Evolutionary conservation across 2,113 vertebrate genomes (phyloP).

Genomic region (Notechis scutatus): DNA sequence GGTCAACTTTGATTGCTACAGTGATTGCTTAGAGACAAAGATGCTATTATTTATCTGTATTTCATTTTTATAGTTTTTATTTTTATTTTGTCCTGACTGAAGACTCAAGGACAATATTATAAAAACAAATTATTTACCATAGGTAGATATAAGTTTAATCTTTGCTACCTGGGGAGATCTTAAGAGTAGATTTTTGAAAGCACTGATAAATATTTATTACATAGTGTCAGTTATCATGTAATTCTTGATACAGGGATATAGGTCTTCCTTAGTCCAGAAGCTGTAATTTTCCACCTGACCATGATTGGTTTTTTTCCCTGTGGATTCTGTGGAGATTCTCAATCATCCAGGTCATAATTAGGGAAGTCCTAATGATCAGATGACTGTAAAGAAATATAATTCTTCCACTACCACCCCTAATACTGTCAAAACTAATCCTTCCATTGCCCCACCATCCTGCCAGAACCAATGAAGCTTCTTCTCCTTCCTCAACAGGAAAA

Average conservation of each 20-base stretch:
- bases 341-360: neutral
- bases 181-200: neutral
- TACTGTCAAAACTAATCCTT: neutral
- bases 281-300: neutral
- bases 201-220: neutral
- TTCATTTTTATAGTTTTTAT: neutral
- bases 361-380: neutral
- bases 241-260: neutral
- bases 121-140: neutral
- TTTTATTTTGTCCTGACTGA: neutral
- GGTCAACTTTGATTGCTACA: neutral
- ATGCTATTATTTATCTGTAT: neutral
- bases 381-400: neutral
- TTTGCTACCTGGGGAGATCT: neutral
- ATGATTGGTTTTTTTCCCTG: neutral
- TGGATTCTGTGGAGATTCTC: neutral
- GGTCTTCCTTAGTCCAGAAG: neutral
- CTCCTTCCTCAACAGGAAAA: neutral
- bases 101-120: neutral
- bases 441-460: neutral
- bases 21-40: neutral
- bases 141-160: neutral
- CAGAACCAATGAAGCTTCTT: neutral
- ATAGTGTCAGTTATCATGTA: neutral
- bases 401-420: neutral